Evolutionary conservation across 1,140 invertebrate species (phyloP).

Genomic region (Drosophila pseudoobscura): DNA sequence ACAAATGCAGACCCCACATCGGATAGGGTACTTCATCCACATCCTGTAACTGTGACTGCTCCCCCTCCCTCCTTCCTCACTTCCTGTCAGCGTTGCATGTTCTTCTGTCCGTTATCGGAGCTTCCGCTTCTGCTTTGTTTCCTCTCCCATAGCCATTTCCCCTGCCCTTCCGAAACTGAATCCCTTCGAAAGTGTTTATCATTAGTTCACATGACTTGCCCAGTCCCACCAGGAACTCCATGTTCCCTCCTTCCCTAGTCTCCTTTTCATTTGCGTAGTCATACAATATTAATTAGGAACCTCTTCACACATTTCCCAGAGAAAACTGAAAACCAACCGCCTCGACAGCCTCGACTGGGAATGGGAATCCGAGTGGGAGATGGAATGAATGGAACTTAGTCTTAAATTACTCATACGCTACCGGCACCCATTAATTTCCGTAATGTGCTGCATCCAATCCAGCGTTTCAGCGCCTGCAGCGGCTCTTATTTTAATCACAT

Average conservation of each 20-base stretch:
- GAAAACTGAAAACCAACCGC: constrained; percentile 20
- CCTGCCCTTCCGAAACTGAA: no score
- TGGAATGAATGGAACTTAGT: no score
- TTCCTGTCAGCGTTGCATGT: constrained; percentile 5
- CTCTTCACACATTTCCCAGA: constrained; percentile 24
- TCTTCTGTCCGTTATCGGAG: constrained; percentile 25
- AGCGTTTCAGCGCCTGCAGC: neutral
- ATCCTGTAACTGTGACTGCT: constrained; percentile 2
- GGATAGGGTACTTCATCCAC: constrained; percentile 4
- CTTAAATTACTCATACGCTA: constrained; percentile 33
- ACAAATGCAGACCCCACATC: neutral
- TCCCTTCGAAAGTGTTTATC: constrained; percentile 43
- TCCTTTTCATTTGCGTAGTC: constrained; percentile 44
- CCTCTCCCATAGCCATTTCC: constrained; percentile 1
- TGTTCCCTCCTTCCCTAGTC: neutral
- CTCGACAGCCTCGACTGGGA: no score
- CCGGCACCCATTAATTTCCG: constrained; percentile 21
- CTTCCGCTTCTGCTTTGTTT: constrained; percentile 39
- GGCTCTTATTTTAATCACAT: constrained; percentile 1
- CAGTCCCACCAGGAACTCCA: constrained; percentile 5
- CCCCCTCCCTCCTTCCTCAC: neutral
- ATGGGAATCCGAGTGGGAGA: neutral
- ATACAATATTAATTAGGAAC: constrained; percentile 52
- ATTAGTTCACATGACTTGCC: constrained; percentile 56
- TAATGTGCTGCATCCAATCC: constrained; percentile 8